Evolutionary conservation across 2,888 invertebrate species (phyloP).

Genomic region (Stenolophus ochropezus): DNA sequence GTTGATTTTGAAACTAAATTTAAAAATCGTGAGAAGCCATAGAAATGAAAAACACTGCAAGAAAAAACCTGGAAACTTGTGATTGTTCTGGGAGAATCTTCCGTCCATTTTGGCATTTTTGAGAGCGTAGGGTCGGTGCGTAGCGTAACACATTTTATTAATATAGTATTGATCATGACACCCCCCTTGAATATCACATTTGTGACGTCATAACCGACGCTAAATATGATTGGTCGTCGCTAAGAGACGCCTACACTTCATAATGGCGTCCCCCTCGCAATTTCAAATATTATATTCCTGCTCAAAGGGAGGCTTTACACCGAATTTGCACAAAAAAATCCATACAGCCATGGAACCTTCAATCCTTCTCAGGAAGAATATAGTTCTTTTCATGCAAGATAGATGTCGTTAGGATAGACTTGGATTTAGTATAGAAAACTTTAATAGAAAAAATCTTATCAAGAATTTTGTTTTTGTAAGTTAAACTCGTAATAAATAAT

Average conservation of each 20-base stretch:
- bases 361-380: background rate
- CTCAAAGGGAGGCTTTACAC: conserved; percentile 19
- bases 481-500: no score
- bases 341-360: background rate
- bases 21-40: background rate
- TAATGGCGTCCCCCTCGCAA: conserved; percentile 68
- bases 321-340: conserved; percentile 20
- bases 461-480: no score
- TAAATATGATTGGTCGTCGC: conserved; percentile 72
- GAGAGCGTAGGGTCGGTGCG: conserved; percentile 23
- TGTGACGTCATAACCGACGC: conserved; percentile 71
- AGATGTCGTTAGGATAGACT: background rate
- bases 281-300: conserved; percentile 47
- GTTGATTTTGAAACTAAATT: no score
- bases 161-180: conserved; percentile 69
- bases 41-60: background rate
- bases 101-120: conserved; percentile 25
- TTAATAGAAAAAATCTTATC: no score
- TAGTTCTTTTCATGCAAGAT: background rate
- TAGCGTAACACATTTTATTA: conserved; percentile 64
- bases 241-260: conserved; percentile 71
- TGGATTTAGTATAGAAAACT: background rate
- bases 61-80: background rate
- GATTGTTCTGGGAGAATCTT: background rate
- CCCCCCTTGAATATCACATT: conserved; percentile 68